Conservation (phyloP, 2,888 invertebrate genomes). For the Teleiodes luculella region DNA sequence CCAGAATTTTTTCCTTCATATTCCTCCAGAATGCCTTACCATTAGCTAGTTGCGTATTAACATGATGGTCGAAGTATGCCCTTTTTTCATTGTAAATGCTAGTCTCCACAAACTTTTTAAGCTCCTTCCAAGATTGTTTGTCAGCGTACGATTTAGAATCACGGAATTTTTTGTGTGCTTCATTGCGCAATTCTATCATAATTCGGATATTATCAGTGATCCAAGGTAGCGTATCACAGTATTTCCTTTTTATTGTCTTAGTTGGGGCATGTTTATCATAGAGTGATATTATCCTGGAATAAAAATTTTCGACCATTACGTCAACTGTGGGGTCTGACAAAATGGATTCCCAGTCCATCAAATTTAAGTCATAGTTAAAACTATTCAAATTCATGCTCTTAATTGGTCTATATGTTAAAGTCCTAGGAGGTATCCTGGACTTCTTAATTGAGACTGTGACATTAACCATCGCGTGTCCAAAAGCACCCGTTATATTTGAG, state of each 20-base stretch:
- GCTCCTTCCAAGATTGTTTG: no score
- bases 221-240: background rate
- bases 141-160: no score
- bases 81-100: no score
- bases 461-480: constrained; percentile 14
- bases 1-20: no score
- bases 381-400: background rate
- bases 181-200: background rate
- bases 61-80: no score
- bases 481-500: constrained; percentile 1
- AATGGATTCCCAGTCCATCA: background rate
- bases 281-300: background rate
- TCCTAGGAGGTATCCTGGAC: background rate
- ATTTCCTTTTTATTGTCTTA: background rate
- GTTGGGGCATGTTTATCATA: background rate
- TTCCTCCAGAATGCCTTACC: no score
- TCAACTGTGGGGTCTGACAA: background rate
- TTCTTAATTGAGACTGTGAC: constrained; percentile 7
- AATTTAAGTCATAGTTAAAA: background rate
- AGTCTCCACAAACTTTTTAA: no score
- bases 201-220: background rate
- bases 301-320: background rate
- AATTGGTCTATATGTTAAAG: background rate
- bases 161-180: no score
- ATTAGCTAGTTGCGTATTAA: no score